Conservation (phyloP, 2,888 invertebrate species). For the Ectemnius lituratus region DNA sequence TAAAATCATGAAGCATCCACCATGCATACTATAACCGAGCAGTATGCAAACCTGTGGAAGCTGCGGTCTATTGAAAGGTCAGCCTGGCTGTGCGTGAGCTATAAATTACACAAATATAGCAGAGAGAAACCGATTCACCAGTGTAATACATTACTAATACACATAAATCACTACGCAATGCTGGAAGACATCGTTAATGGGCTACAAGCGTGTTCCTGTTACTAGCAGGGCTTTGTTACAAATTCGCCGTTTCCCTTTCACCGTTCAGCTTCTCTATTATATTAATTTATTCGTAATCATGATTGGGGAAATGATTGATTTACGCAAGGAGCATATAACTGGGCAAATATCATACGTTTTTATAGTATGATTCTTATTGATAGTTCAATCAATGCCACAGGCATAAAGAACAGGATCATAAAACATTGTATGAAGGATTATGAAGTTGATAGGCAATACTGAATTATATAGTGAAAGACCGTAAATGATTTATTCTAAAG, state of each 20-base stretch:
- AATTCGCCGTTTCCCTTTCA: neutral
- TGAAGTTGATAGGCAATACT: no score
- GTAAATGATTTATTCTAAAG: neutral
- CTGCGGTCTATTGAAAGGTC: neutral
- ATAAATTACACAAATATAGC: slow-evolving; percentile 13
- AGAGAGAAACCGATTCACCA: slow-evolving; percentile 7
- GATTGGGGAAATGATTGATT: no score
- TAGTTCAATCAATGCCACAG: no score
- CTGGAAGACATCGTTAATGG: neutral
- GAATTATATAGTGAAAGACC: neutral
- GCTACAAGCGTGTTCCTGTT: neutral
- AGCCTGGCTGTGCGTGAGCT: slow-evolving; percentile 4
- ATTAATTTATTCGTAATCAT: no score
- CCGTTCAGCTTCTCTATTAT: neutral
- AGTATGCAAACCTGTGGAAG: neutral
- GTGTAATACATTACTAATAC: slow-evolving; percentile 4
- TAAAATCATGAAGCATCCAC: neutral
- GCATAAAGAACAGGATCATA: no score
- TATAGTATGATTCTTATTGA: no score
- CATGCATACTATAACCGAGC: neutral
- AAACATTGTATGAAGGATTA: no score
- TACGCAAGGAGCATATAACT: no score
- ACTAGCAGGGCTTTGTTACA: neutral
- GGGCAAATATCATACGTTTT: no score
- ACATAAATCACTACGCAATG: slow-evolving; percentile 2